Percentiles rank a stretch among this genome's conserved stretches.
phyloP scores from a whole-genome alignment of 2,888 invertebrate genomes.

The Pterobdella sp. region DNA sequence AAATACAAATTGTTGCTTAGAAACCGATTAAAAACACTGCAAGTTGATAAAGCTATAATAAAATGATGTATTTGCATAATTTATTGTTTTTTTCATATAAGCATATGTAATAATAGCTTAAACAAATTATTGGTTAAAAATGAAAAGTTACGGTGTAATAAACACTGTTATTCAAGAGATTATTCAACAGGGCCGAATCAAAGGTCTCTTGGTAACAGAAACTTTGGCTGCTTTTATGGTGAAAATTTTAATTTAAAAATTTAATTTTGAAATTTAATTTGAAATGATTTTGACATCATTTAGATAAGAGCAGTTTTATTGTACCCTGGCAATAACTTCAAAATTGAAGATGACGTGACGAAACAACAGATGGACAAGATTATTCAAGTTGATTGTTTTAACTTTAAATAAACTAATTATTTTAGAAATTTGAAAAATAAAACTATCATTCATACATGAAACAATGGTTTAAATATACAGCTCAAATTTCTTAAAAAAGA shows the following conservation, averaged over 20 bases:
- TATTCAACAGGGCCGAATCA: constrained; percentile 51
- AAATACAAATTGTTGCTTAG: too few species aligned
- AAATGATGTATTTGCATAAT: too few species aligned
- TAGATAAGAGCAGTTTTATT: constrained; percentile 42
- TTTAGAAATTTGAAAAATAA: too few species aligned
- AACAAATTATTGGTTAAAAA: constrained; percentile 50
- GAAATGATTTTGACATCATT: background rate
- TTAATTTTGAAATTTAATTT: constrained; percentile 17
- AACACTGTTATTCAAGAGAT: constrained; percentile 52
- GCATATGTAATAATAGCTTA: background rate
- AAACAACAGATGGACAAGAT: constrained; percentile 52
- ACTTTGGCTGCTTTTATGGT: constrained; percentile 53
- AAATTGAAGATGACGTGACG: constrained; percentile 51
- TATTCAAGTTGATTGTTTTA: too few species aligned
- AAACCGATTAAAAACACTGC: too few species aligned
- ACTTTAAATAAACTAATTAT: too few species aligned
- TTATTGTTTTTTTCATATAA: background rate
- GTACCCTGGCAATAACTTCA: constrained; percentile 52
- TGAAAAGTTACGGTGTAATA: constrained; percentile 47
- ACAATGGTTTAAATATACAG: too few species aligned
- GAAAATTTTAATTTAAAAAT: too few species aligned
- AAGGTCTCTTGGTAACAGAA: constrained; percentile 52
- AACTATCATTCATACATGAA: too few species aligned
- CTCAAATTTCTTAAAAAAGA: too few species aligned
- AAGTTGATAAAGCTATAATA: too few species aligned